These are phyloP conservation scores for Microtus richardsoni DNA, from an alignment of 2,113 vertebrate species.

Conservation along the genomic window DNA sequence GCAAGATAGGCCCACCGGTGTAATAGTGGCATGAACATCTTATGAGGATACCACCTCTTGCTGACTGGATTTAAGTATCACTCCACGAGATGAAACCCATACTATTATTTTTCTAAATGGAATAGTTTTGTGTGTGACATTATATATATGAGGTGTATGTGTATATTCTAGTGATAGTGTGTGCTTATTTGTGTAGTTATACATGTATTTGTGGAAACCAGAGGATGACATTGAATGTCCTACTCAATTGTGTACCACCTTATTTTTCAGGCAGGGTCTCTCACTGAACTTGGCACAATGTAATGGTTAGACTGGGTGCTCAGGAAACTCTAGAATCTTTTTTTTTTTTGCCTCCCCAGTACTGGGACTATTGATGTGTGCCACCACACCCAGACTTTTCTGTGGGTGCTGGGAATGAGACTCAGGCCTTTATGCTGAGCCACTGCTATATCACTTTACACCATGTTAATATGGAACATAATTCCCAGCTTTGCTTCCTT, in stretches of 20 bases:
- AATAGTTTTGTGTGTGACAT: neutral
- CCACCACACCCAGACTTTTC: neutral
- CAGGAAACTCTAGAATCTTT: neutral
- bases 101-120: neutral
- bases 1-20: neutral
- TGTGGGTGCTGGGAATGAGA: neutral
- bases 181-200: neutral
- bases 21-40: neutral
- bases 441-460: conserved; percentile 24
- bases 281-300: neutral
- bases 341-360: neutral
- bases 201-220: neutral
- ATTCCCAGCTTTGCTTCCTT: neutral
- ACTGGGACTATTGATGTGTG: neutral
- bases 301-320: neutral
- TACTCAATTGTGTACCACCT: neutral
- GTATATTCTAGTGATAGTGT: neutral
- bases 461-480: neutral
- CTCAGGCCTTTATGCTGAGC: neutral
- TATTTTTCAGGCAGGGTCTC: neutral
- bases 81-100: neutral
- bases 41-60: neutral
- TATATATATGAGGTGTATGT: neutral
- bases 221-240: neutral
- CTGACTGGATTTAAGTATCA: neutral